Conservation (phyloP, 2,797 vertebrate genomes). For the Pangasius larnaudii region DNA sequence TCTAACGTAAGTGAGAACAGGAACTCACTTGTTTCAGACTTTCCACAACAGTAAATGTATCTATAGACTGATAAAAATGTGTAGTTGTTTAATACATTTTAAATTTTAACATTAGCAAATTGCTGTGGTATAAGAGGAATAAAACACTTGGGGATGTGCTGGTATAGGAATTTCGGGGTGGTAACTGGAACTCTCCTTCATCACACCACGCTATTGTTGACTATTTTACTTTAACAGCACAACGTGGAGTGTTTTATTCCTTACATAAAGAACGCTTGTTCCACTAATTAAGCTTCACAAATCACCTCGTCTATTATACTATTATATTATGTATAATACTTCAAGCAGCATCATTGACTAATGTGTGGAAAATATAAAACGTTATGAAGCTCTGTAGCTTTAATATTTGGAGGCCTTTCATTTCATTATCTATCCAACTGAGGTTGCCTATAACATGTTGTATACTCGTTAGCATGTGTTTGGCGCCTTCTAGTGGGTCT, state of each 20-base stretch:
- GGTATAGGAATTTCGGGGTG: neutral
- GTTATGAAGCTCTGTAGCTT: neutral
- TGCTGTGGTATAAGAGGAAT: neutral
- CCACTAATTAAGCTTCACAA: neutral
- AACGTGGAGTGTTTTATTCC: neutral
- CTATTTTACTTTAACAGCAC: neutral
- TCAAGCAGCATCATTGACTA: neutral
- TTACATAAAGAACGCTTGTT: neutral
- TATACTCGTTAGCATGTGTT: neutral
- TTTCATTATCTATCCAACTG: neutral
- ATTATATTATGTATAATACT: neutral
- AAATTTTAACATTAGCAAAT: neutral
- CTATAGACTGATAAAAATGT: no score
- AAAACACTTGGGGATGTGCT: neutral
- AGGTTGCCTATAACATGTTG: neutral
- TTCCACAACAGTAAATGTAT: no score
- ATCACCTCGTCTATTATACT: neutral
- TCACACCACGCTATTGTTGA: neutral
- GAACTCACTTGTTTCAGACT: no score
- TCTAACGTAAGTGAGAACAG: no score
- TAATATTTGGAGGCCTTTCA: neutral
- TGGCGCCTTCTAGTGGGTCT: neutral
- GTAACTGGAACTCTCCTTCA: neutral
- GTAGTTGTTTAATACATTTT: neutral
- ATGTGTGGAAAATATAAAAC: conserved; percentile 10